A percentile compares a stretch with the other conserved stretches of the same genome.
These are phyloP conservation scores for Eleutherodactylus coqui DNA, from an alignment of 2,797 vertebrate species.

Conservation along the genomic window DNA sequence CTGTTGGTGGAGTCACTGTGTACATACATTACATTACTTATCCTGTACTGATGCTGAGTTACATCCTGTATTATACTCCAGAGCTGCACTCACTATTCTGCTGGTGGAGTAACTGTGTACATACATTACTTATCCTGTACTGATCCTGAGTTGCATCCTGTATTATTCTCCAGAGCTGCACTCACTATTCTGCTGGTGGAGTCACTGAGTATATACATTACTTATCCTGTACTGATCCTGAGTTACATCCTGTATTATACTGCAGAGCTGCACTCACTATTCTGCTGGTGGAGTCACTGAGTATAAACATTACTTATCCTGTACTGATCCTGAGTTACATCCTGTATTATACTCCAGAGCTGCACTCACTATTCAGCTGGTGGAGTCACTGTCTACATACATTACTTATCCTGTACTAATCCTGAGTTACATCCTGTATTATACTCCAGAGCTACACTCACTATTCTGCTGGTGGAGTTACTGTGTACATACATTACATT, in stretches of 20 bases:
- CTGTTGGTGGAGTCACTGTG: background rate
- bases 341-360: background rate
- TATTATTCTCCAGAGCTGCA: background rate
- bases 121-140: background rate
- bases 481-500: background rate
- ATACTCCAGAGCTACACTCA: background rate
- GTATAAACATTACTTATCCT: background rate
- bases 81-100: background rate
- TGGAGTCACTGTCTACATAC: background rate
- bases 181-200: background rate
- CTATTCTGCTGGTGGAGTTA: background rate
- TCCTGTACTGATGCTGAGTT: background rate
- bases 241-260: slow-evolving; percentile 9
- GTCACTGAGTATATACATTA: slow-evolving; percentile 5
- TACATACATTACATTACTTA: slow-evolving; percentile 6
- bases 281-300: no score
- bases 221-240: background rate
- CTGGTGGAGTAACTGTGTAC: background rate
- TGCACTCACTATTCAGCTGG: background rate
- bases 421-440: slow-evolving; percentile 9
- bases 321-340: no score
- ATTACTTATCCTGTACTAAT: background rate
- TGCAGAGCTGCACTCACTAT: background rate
- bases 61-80: slow-evolving; percentile 4
- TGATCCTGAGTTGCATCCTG: no score